Percentiles rank a stretch among this genome's conserved stretches.
Conservation (phyloP, 2,113 vertebrate genomes). For the Oceanodroma tethys region DNA sequence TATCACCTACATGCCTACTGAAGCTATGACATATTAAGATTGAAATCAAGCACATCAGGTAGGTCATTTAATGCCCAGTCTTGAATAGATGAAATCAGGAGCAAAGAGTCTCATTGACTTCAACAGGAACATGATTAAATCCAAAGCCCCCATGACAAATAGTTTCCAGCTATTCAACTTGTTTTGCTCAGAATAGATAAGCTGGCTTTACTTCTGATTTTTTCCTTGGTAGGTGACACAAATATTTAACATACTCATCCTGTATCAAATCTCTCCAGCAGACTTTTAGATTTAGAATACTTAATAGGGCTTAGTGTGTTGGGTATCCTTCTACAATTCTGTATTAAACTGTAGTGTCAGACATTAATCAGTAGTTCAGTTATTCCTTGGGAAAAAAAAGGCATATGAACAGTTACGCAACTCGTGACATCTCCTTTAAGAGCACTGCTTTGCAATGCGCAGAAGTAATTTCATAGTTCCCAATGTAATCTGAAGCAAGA, state of each 20-base stretch:
- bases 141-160: background rate
- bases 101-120: background rate
- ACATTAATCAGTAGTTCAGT: background rate
- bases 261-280: background rate
- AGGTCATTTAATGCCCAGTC: background rate
- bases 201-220: background rate
- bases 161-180: background rate
- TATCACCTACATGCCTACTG: background rate
- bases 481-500: background rate
- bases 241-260: background rate
- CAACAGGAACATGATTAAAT: background rate
- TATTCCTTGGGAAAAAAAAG: background rate
- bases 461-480: background rate
- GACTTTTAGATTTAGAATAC: background rate
- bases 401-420: background rate
- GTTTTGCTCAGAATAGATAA: background rate
- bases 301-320: background rate
- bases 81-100: background rate
- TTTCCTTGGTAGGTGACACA: background rate
- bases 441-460: rapidly evolving
- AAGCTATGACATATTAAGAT: background rate
- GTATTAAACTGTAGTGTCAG: background rate
- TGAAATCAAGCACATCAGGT: background rate
- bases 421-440: background rate
- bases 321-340: background rate